phyloP scores from a whole-genome alignment of 2,113 vertebrate species.

The Tupaia tana region DNA sequence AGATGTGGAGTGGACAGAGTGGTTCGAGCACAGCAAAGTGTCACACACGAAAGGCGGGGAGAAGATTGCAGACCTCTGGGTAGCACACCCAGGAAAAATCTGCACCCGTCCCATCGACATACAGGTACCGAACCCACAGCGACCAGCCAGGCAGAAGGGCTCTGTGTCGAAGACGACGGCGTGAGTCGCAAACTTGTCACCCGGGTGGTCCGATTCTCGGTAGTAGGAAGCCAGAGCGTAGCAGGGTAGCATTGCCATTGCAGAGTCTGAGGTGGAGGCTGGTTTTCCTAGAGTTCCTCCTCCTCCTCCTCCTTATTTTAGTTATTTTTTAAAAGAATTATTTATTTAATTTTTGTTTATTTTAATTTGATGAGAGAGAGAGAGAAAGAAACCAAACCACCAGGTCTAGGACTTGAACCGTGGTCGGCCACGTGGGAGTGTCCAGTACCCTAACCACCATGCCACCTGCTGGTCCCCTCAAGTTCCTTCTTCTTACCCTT shows the following conservation, averaged over 20 bases:
- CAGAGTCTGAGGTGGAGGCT: fast-evolving
- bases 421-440: too few relatives aligned
- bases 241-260: fast-evolving
- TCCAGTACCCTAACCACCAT: too few relatives aligned
- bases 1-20: conserved; percentile 98
- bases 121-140: conserved; percentile 87
- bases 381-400: too few relatives aligned
- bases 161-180: not conserved
- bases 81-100: conserved; percentile 90
- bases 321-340: too few relatives aligned
- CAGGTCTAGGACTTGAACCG: too few relatives aligned
- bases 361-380: too few relatives aligned
- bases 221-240: fast-evolving
- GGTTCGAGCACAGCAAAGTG: conserved; percentile 93
- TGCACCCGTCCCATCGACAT: conserved; percentile 94
- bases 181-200: fast-evolving
- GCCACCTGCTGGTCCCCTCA: too few relatives aligned
- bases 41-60: conserved; percentile 93
- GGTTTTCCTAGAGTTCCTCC: too few relatives aligned
- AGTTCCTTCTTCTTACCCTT: not conserved
- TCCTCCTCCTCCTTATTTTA: too few relatives aligned
- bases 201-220: not conserved
- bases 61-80: conserved; percentile 92
- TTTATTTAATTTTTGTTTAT: too few relatives aligned
- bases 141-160: fast-evolving